Evolutionary conservation across 1,140 invertebrate genomes (phyloP).

Genomic region (Drosophila murphyi): DNA sequence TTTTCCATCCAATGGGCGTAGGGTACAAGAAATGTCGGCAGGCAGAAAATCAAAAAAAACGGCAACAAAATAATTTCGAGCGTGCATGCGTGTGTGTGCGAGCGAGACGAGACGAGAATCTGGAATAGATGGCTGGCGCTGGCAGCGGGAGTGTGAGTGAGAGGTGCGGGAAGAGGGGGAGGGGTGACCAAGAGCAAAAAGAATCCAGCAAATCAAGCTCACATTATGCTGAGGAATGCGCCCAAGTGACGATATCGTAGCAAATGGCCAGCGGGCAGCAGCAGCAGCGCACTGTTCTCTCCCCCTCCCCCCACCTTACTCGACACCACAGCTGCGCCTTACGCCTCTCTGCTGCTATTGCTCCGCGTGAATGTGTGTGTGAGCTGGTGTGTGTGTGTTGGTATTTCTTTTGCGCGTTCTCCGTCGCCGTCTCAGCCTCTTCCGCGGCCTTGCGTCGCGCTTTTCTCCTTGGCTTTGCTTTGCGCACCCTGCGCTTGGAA

Average conservation of each 20-base stretch:
- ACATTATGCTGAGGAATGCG: constrained; percentile 83
- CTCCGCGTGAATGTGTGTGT: background rate
- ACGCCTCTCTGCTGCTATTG: background rate
- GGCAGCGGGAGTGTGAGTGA: constrained; percentile 18
- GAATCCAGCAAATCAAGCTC: constrained; percentile 84
- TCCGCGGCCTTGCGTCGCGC: constrained; percentile 54
- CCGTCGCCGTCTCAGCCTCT: constrained; percentile 35
- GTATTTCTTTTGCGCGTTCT: constrained; percentile 52
- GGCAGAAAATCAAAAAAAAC: constrained; percentile 45
- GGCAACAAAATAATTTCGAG: constrained; percentile 75
- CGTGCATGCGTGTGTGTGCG: constrained; percentile 45
- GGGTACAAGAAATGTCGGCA: constrained; percentile 6
- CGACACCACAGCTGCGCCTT: background rate
- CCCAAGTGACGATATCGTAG: constrained; percentile 83
- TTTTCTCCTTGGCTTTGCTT: constrained; percentile 54
- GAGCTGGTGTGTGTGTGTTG: constrained; percentile 22
- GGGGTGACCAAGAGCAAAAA: constrained; percentile 52
- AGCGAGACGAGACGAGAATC: constrained; percentile 32
- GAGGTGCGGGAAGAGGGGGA: background rate
- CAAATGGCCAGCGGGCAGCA: constrained; percentile 64
- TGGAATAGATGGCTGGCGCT: constrained; percentile 27
- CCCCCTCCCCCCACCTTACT: too few relatives aligned
- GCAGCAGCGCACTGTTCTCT: constrained; percentile 10
- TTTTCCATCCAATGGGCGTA: too few relatives aligned
- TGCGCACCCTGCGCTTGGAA: constrained; percentile 25